Percentiles rank a stretch among this genome's conserved stretches.
These are phyloP conservation scores for Portunus trituberculatus DNA, from an alignment of 1,140 invertebrate species.

Conservation along the genomic window DNA sequence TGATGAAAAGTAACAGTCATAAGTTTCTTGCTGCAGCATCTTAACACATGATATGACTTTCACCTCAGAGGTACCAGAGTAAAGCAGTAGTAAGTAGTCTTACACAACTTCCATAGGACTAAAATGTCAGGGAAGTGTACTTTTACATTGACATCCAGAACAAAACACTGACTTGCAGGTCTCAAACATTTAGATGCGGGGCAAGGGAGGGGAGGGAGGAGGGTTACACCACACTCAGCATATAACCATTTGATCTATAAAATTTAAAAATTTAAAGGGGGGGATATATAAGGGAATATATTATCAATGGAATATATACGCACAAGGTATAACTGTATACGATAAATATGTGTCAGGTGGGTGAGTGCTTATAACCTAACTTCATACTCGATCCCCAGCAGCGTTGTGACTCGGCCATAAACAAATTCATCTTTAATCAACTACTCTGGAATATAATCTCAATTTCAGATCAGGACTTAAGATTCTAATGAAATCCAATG, in stretches of 20 bases:
- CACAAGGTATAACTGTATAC: background rate
- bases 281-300: background rate
- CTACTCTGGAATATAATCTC: slow-evolving; percentile 22
- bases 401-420: slow-evolving; percentile 16
- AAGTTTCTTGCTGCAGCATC: background rate
- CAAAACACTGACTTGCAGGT: slow-evolving; percentile 21
- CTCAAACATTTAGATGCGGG: slow-evolving; percentile 11
- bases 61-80: background rate
- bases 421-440: slow-evolving; percentile 22
- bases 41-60: background rate
- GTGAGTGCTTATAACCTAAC: slow-evolving; percentile 9
- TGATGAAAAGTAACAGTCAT: background rate
- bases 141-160: slow-evolving; percentile 13
- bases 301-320: background rate
- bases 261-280: background rate
- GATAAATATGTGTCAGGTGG: background rate
- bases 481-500: background rate
- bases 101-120: slow-evolving; percentile 18
- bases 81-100: background rate
- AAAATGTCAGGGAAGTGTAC: background rate
- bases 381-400: background rate
- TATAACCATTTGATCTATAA: background rate
- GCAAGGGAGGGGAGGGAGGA: background rate
- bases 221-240: slow-evolving; percentile 7
- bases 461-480: background rate